phyloP scores from a whole-genome alignment of 2,888 invertebrate species.

The Cetonia aurata region DNA sequence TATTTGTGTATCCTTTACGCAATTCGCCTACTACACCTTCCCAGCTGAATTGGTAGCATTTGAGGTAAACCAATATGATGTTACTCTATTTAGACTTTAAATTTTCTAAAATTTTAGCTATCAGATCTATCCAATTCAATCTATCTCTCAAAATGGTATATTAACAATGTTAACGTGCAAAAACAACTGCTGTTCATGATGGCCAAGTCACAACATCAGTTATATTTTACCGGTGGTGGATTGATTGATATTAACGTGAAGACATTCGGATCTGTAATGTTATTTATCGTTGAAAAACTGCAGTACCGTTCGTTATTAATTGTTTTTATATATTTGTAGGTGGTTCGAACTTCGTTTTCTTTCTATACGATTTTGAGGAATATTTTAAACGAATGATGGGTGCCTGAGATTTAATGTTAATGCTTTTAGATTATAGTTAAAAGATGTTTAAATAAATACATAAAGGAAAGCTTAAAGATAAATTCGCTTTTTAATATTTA shows the following conservation, averaged over 20 bases:
- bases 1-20: no score
- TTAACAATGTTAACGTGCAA: background rate
- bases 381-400: no score
- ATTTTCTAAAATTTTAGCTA: background rate
- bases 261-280: constrained; percentile 8
- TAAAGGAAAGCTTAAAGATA: no score
- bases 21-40: no score
- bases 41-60: no score
- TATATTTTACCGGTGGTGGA: constrained; percentile 1
- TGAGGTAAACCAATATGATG: no score
- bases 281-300: constrained; percentile 1
- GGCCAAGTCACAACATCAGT: background rate
- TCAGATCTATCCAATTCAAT: constrained; percentile 13
- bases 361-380: background rate
- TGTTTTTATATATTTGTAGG: background rate
- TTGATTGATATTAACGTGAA: constrained; percentile 7
- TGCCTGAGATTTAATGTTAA: no score
- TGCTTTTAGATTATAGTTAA: no score
- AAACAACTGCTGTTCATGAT: constrained; percentile 7
- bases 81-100: no score
- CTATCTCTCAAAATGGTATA: constrained; percentile 1
- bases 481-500: no score
- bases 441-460: no score
- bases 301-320: background rate
- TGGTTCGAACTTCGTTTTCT: constrained; percentile 2